Evolutionary conservation across 2,888 invertebrate species (phyloP), one percentile per base, ranked within the genome.

Genomic region (Leucania comma): DNA sequence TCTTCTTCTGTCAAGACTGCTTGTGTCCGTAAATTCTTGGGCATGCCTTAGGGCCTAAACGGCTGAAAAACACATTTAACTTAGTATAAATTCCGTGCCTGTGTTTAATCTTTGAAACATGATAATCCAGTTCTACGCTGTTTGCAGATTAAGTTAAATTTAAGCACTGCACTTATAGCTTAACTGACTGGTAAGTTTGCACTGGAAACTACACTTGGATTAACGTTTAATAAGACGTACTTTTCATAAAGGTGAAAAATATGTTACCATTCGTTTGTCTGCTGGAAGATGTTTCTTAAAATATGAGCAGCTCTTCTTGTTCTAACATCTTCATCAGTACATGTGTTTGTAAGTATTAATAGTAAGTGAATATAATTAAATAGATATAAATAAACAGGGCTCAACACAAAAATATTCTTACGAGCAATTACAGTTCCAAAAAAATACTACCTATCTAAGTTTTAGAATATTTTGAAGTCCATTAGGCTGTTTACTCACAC

Each of bases 101-200:
- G 12, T 56, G 48, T 56, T 75, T 35, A 26, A 38, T 58, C 14
- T 54, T 38, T 48, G 5, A 12, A 54, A 59, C 14, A n/a, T 61
- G 32, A 48, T 12, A 38, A 42, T 38, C 54, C 12, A 59, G 67
- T 46, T 24, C 12, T 10, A n/a, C 35, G 38, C 12, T 42, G 29
- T 54, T 66, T 42, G 59, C 8, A 51, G 42, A 58, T 59, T 26
- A 58, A 58, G 51, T 72, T 57, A 32, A 51, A 12, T 65, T 46
- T 12, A 50, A 66, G 58, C 48, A 10, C 46, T 50, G 54, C 10
- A 48, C 29, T 67, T 72, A n/a, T 24, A 54, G n/a, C 48, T 62
- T 32, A 65, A 20, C 48, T 42, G 42, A 9, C 26, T 32, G n/a
- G 48, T 58, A 38, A 75, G n/a, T 46, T 64, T 58, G 12, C 35